Percentiles rank a stretch among this genome's conserved stretches.
Evolutionary conservation across 2,888 invertebrate species (phyloP).

Genomic region (Elysia crispata): DNA sequence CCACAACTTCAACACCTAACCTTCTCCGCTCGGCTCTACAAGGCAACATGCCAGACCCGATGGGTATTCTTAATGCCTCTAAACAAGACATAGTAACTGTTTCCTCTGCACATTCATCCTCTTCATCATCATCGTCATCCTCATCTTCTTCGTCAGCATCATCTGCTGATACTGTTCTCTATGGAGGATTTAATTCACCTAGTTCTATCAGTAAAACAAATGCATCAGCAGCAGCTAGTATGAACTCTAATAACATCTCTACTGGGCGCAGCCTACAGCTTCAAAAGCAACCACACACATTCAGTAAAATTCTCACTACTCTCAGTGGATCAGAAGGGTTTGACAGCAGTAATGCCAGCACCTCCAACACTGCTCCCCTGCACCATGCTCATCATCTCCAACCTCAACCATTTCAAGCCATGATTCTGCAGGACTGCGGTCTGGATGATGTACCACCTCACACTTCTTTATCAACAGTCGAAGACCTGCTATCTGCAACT

Average conservation of each 20-base stretch:
- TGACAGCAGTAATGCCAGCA: neutral
- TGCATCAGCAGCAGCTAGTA: neutral
- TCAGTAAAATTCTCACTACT: conserved; percentile 39
- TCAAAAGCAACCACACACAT: conserved; percentile 25
- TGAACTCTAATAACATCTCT: neutral
- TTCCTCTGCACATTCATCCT: neutral
- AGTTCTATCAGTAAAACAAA: neutral
- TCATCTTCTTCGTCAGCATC: neutral
- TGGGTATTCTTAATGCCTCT: conserved; percentile 43
- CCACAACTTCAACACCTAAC: conserved; percentile 30
- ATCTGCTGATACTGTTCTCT: too few species aligned
- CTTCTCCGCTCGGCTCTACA: conserved; percentile 50
- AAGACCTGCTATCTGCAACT: conserved; percentile 31
- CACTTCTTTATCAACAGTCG: conserved; percentile 28
- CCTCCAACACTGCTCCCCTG: neutral
- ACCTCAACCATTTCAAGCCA: neutral
- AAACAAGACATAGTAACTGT: conserved; percentile 9
- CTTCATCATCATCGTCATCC: too few species aligned
- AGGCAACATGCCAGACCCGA: conserved; percentile 49
- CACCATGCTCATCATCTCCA: neutral
- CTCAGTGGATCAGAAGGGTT: conserved; percentile 15
- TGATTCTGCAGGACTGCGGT: too few species aligned
- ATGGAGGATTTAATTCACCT: too few species aligned
- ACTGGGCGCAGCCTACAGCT: neutral
- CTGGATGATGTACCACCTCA: too few species aligned